Base-by-base conservation (phyloP, 2,113 vertebrate species). In the Benitochromis conjunctus region DNA sequence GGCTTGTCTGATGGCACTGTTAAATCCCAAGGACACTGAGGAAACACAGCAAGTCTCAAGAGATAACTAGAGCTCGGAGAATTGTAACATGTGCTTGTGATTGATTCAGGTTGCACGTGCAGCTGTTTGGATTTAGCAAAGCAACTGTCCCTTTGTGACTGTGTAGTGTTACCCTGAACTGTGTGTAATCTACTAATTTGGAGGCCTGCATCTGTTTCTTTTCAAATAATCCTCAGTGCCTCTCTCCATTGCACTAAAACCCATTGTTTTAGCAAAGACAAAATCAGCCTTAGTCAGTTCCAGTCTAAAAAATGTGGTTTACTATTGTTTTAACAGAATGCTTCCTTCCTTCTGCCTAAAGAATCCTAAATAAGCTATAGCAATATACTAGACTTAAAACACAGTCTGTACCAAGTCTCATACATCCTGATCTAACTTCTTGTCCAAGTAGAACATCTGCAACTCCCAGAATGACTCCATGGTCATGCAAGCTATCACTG, bases 41-140 rank as follows among this genome's bases (percentile, higher is more conserved):
- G 85, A 93, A 91, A 85, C 80, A 82, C 90, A 93, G 93, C 92
- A 91, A 90, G 92, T 86, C 92, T 88, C 85, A 18, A 84, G 91
- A 89, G 90, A 89, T 86, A 82, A 82, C 46, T 64, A 31, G 38
- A 84, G 82, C 85, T 80, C 74, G 2, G 10, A 41, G 90, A 79
- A 38, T 16, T 85, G 66, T 29, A 18, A 53, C 24, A 7, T n/a
- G 71, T 3, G 41, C 12, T 7, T 81, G 60, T 79, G 85, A 87
- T 86, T 82, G 87, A 88, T 89, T 89, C 71, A 34, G 79, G 55
- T 80, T 80, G 78, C 21, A 14, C 82, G 54, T 81, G 83, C 36
- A 64, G 71, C 83, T 16, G 79, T 56, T 79, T 76, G 48, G 34
- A 86, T 85, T 82, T 38, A 79, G 74, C 53, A 84, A 53, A 84